phyloP scores from a whole-genome alignment of 2,888 invertebrate species.

The Craniophora ligustri region DNA sequence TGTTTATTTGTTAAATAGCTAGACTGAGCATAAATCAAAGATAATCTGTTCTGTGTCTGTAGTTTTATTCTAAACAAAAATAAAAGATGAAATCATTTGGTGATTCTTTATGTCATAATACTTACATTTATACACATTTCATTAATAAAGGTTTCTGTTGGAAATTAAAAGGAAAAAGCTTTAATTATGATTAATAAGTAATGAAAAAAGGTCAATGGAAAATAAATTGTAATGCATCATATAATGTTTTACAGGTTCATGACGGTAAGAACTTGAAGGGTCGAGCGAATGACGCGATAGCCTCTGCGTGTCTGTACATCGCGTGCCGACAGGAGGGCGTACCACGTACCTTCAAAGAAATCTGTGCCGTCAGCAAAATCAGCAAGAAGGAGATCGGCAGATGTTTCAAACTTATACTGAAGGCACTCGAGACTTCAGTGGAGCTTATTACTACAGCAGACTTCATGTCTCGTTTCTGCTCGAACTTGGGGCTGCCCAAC shows the following conservation, averaged over 20 bases:
- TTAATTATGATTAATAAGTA: too few relatives aligned
- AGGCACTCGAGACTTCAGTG: conserved; percentile 98
- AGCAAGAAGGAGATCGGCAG: conserved; percentile 99
- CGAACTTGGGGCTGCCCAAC: conserved; percentile 96
- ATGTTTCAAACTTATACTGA: conserved; percentile 98
- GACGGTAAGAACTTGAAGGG: conserved; percentile 98
- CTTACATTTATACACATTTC: too few relatives aligned
- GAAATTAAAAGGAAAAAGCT: too few relatives aligned
- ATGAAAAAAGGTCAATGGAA: too few relatives aligned
- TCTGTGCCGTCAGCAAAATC: conserved; percentile 99
- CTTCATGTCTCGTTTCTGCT: conserved; percentile 99
- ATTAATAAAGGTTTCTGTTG: too few relatives aligned
- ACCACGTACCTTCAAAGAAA: conserved; percentile 99
- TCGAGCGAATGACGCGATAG: conserved; percentile 98
- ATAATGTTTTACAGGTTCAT: conserved; percentile 91
- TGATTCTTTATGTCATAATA: too few relatives aligned
- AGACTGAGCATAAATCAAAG: too few relatives aligned
- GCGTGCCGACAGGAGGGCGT: conserved; percentile 99
- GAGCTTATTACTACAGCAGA: conserved; percentile 99
- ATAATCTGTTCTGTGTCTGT: too few relatives aligned
- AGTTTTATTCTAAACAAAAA: too few relatives aligned
- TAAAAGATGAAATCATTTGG: too few relatives aligned
- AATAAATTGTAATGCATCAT: too few relatives aligned
- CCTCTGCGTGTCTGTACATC: conserved; percentile 99
- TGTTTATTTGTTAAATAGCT: too few relatives aligned